These are phyloP conservation scores for Phrynocephalus guinanensis DNA, from an alignment of 2,797 vertebrate species.

Conservation along the genomic window DNA sequence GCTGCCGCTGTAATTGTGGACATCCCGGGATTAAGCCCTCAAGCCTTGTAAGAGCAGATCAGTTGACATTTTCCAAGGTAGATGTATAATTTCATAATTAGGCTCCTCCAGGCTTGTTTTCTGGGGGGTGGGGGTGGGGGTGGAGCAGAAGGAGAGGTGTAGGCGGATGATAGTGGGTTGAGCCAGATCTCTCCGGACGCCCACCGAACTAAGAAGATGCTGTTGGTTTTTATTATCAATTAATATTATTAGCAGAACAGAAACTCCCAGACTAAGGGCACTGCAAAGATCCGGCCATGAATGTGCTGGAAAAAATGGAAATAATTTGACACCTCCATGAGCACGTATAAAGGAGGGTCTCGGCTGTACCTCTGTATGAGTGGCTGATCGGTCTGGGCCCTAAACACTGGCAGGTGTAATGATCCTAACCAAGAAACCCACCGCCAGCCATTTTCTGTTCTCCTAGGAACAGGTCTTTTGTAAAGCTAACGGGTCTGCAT, in stretches of 20 bases:
- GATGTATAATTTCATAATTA: constrained; percentile 2
- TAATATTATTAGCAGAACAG: not conserved
- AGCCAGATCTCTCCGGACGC: not conserved
- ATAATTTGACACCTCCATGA: not conserved
- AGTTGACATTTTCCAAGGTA: constrained; percentile 14
- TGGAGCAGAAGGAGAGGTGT: too few species aligned
- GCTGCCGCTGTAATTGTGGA: constrained; percentile 22
- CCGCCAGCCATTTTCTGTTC: too few species aligned
- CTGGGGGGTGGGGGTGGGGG: not conserved
- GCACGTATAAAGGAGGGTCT: not conserved
- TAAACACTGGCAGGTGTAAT: too few species aligned
- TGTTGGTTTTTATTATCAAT: not conserved
- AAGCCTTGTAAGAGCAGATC: constrained; percentile 36
- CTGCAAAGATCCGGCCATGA: not conserved
- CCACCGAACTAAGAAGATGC: not conserved
- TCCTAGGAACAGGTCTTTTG: too few species aligned
- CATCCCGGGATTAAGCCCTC: constrained; percentile 35
- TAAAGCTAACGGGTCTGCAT: too few species aligned
- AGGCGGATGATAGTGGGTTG: too few species aligned
- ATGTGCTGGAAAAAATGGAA: not conserved
- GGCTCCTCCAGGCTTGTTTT: not conserved
- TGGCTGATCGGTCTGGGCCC: too few species aligned
- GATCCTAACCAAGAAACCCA: too few species aligned
- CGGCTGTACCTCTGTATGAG: not conserved
- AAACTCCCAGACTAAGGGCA: not conserved